These are phyloP conservation scores for Phenganax subtilis DNA, from an alignment of 92 coral and sea anemone species.

Conservation along the genomic window DNA sequence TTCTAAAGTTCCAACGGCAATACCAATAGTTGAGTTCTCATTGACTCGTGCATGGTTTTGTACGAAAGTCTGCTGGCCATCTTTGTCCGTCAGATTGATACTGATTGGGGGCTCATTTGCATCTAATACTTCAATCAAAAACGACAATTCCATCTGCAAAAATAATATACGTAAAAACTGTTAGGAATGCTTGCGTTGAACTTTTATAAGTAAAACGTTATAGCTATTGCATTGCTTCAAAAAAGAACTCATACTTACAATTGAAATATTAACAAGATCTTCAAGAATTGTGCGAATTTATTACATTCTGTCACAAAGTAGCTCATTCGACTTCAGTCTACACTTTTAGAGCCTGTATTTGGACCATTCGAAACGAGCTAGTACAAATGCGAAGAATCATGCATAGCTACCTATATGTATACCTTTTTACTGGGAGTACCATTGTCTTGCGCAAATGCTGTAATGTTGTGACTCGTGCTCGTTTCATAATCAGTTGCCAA, in stretches of 20 bases:
- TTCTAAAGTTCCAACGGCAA: slow-evolving; percentile 64
- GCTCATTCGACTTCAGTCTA: no score
- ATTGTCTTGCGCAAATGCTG: slow-evolving; percentile 67
- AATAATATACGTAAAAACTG: background rate
- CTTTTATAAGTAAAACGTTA: no score
- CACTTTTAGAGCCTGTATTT: background rate
- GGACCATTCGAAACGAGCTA: background rate
- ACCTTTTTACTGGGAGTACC: slow-evolving; percentile 75
- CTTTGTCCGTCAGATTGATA: slow-evolving; percentile 61
- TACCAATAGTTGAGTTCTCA: slow-evolving; percentile 58
- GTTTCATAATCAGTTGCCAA: slow-evolving; percentile 67
- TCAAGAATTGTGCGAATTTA: no score
- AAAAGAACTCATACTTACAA: no score
- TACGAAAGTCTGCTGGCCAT: slow-evolving; percentile 65
- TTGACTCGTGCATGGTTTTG: slow-evolving; percentile 54
- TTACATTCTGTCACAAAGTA: no score
- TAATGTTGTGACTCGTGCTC: slow-evolving; percentile 59
- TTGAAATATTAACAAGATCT: no score
- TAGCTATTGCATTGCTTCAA: no score
- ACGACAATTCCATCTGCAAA: slow-evolving; percentile 64
- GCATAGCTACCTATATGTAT: background rate
- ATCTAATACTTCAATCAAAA: slow-evolving; percentile 73
- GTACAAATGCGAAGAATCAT: background rate
- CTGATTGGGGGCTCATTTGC: slow-evolving; percentile 79
- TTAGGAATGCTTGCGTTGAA: background rate